Evolutionary conservation across 1,140 invertebrate genomes (phyloP).

Genomic region (Stegodyphus dumicola): DNA sequence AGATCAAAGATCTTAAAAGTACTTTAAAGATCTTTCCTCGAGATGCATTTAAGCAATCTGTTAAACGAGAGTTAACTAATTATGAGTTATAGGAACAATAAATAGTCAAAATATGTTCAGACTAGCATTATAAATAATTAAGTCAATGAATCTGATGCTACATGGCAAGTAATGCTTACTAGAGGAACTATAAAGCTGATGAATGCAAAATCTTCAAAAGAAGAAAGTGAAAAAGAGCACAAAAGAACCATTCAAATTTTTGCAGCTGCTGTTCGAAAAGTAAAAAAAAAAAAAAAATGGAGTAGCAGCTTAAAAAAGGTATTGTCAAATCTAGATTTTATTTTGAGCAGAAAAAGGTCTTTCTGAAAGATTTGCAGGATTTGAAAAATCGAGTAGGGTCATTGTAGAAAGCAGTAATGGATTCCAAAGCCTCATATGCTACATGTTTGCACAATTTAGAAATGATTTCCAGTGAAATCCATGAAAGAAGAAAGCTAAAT

Average conservation of each 20-base stretch:
- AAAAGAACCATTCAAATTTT: slow-evolving; percentile 75
- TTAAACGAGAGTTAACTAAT: too few relatives aligned
- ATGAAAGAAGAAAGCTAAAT: slow-evolving; percentile 67
- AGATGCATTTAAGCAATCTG: too few relatives aligned
- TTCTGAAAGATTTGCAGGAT: slow-evolving; percentile 70
- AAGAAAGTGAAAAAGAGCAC: slow-evolving; percentile 87
- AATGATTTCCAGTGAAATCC: slow-evolving; percentile 74
- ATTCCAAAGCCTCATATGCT: slow-evolving; percentile 70
- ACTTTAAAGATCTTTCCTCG: too few relatives aligned
- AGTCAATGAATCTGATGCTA: too few relatives aligned
- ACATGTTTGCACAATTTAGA: slow-evolving; percentile 70
- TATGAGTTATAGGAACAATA: too few relatives aligned
- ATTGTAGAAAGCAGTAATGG: slow-evolving; percentile 69
- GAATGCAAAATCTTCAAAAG: slow-evolving; percentile 90
- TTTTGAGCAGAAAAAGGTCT: slow-evolving; percentile 71
- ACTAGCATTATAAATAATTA: too few relatives aligned
- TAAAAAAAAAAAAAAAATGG: slow-evolving; percentile 79
- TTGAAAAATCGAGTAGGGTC: slow-evolving; percentile 69
- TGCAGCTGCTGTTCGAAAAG: slow-evolving; percentile 64
- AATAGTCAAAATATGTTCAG: too few relatives aligned
- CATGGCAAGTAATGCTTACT: too few relatives aligned
- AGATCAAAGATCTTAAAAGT: too few relatives aligned
- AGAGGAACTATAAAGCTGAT: too few relatives aligned
- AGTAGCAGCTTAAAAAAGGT: slow-evolving; percentile 80
- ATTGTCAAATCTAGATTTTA: slow-evolving; percentile 80